These are phyloP conservation scores for Lagria hirta DNA, from an alignment of 2,888 invertebrate genomes.

Conservation along the genomic window DNA sequence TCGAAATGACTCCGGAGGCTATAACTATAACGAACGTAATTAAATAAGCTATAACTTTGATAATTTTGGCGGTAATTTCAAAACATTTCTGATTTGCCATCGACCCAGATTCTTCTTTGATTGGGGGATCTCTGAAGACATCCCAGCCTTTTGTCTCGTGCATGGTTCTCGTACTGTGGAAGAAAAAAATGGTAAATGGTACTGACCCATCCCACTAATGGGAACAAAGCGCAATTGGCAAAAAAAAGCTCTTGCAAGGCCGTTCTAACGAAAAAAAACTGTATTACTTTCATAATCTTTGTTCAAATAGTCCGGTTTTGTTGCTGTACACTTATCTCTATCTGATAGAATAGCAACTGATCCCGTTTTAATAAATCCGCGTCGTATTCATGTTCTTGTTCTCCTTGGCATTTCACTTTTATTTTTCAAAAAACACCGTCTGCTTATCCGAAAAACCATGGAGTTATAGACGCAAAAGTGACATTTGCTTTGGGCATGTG, in stretches of 20 bases:
- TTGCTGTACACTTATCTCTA: slow-evolving; percentile 9
- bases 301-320: slow-evolving; percentile 8
- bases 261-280: slow-evolving; percentile 40
- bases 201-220: not conserved
- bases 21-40: slow-evolving; percentile 84
- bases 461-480: no score
- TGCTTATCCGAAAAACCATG: no score
- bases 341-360: no score
- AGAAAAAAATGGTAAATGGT: slow-evolving; percentile 2
- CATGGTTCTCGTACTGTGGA: slow-evolving; percentile 76
- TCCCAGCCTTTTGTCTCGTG: slow-evolving; percentile 95
- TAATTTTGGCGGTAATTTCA: slow-evolving; percentile 79
- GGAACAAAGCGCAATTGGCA: slow-evolving; percentile 2
- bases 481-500: no score
- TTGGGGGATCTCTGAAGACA: slow-evolving; percentile 90
- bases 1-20: slow-evolving; percentile 81
- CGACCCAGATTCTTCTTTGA: slow-evolving; percentile 84
- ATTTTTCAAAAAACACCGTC: no score
- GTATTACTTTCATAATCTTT: slow-evolving; percentile 27
- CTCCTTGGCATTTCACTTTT: slow-evolving; percentile 49
- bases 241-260: slow-evolving; percentile 36
- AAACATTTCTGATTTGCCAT: slow-evolving; percentile 86
- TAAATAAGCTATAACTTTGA: slow-evolving; percentile 83
- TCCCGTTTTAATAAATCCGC: slow-evolving; percentile 8
- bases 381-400: slow-evolving; percentile 31